Conservation (phyloP, 2,113 vertebrate species). For the Ornithorhynchus anatinus region DNA sequence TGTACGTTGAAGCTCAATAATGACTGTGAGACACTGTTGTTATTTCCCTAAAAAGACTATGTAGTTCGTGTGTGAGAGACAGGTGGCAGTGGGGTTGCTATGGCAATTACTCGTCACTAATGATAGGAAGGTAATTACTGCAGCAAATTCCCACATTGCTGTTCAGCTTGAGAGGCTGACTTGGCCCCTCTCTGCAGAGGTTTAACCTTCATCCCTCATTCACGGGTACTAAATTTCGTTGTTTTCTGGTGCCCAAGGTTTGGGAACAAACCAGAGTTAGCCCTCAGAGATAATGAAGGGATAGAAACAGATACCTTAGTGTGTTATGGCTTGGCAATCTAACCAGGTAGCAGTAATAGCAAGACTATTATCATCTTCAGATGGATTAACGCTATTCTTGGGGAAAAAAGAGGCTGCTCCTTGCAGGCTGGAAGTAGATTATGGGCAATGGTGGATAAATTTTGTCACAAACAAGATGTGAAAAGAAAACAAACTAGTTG, state of each 20-base stretch:
- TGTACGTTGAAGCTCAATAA: slow-evolving; percentile 47
- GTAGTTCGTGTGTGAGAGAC: slow-evolving; percentile 68
- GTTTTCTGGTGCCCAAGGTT: slow-evolving; percentile 34
- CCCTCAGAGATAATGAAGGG: too few relatives aligned
- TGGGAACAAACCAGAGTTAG: too few relatives aligned
- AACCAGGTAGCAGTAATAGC: too few relatives aligned
- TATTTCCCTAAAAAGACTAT: slow-evolving; percentile 67
- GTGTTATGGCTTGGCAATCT: too few relatives aligned
- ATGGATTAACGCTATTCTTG: too few relatives aligned
- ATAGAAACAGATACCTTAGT: too few relatives aligned
- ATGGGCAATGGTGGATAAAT: slow-evolving; percentile 1
- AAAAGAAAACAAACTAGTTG: neutral
- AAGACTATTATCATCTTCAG: too few relatives aligned
- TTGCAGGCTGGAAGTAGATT: too few relatives aligned
- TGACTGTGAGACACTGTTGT: slow-evolving; percentile 59
- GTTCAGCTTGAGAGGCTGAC: slow-evolving; percentile 73
- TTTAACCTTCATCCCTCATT: slow-evolving; percentile 50
- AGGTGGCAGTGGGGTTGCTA: slow-evolving; percentile 78
- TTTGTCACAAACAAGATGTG: slow-evolving; percentile 11
- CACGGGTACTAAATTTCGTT: slow-evolving; percentile 54
- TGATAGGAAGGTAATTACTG: slow-evolving; percentile 79
- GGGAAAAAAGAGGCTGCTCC: too few relatives aligned
- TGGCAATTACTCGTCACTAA: slow-evolving; percentile 80
- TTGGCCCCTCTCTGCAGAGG: slow-evolving; percentile 49
- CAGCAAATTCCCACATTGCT: slow-evolving; percentile 75